Base-by-base conservation (phyloP, 2,888 invertebrate species). In the Thyatira batis region DNA sequence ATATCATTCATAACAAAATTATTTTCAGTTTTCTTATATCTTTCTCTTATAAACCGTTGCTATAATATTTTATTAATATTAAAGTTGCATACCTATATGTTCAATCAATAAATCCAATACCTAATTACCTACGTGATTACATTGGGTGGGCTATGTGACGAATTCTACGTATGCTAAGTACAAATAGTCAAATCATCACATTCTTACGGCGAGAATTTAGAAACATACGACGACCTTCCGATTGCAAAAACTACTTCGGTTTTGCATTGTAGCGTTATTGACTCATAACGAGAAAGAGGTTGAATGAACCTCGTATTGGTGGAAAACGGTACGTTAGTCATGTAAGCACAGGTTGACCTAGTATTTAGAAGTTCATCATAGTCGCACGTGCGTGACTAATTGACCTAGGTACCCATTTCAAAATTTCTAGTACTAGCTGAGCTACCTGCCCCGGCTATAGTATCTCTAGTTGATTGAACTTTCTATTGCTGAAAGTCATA, bases 281-380 rank as follows among this genome's bases (percentile, higher is more conserved):
- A 52, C 55, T 55, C 52, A 55, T 51, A 49, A 28, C n/a, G 21
- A 49, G 28, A 53, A 51, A 23, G 45, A 46, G 55, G 33, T 55
- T 58, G 48, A 55, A 55, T 51, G 53, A 55, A 53, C 58, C 49
- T 21, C 49, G 28, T 51, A 51, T 54, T 52, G 58, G 46, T 50
- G 51, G 57, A 50, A 52, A 61, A 71, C 67, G 63, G 51, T 61
- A 52, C 43, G 44, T 56, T 45, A 43, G 61, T 67, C 70, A 71
- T 65, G 71, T 71, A 68, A 46, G 60, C 63, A 51, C 52, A 49
- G 48, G 48, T 46, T 49, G 58, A 52, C 55, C 52, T 52, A 30
- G 13, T 23, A 39, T 39, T 39, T 39, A 17, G 39, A 3, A 4
- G 21, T 20, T 46, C n/a, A 20, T 46, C 23, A 46, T 51, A 58